Percentiles rank a stretch among this genome's conserved stretches.
These are phyloP conservation scores for Hirudo medicinalis DNA, from an alignment of 1,140 invertebrate genomes.

Conservation along the genomic window DNA sequence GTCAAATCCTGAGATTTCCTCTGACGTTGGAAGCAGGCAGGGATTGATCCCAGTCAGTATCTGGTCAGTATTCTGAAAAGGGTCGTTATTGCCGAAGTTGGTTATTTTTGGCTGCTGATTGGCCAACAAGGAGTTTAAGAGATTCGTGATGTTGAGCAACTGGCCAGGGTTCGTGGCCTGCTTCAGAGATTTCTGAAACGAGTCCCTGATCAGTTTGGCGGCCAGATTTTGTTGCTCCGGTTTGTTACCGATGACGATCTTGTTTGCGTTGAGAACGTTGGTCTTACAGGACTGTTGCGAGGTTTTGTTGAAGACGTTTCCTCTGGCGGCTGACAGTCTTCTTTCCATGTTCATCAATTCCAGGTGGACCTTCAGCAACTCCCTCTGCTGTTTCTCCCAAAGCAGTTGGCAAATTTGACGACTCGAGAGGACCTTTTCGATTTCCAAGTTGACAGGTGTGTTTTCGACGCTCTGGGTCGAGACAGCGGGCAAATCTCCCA, in stretches of 20 bases:
- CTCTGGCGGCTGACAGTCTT: neutral
- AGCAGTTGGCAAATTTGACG: neutral
- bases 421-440: neutral
- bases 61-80: too few species aligned
- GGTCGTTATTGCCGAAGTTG: neutral
- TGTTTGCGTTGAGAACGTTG: neutral
- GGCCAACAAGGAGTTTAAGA: neutral
- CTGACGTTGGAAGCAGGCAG: too few species aligned
- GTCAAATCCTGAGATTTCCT: too few species aligned
- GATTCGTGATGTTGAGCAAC: too few species aligned
- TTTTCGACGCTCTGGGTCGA: neutral
- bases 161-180: too few species aligned
- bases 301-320: slow-evolving; percentile 4
- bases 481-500: too few species aligned
- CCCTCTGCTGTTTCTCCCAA: neutral
- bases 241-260: neutral
- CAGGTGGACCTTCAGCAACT: neutral
- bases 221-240: neutral
- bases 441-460: neutral
- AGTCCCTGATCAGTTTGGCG: neutral
- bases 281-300: neutral
- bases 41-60: too few species aligned
- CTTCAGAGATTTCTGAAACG: neutral
- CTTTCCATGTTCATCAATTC: neutral
- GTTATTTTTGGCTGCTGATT: neutral